Percentiles rank a stretch among this genome's conserved stretches.
Evolutionary conservation across 2,888 invertebrate genomes (phyloP).

Genomic region (Cylloceria caligata): DNA sequence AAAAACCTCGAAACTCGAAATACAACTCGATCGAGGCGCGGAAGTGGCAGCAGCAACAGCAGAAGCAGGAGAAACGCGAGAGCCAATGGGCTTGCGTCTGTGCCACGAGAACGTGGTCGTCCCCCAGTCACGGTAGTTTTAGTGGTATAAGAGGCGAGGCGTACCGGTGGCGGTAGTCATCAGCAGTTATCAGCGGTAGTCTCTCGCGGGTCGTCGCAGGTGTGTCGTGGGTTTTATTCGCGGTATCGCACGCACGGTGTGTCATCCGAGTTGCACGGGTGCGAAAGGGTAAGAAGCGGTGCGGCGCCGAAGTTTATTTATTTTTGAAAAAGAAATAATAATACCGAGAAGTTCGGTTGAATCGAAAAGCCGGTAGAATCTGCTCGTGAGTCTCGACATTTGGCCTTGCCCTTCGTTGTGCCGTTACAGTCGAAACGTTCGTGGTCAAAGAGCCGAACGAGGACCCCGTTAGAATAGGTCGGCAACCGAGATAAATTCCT

Average conservation of each 20-base stretch:
- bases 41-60: not conserved
- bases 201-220: constrained; percentile 60
- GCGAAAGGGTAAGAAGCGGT: not conserved
- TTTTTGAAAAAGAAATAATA: not conserved
- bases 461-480: constrained; percentile 11
- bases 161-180: constrained; percentile 31
- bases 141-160: constrained; percentile 39
- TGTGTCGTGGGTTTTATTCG: constrained; percentile 17
- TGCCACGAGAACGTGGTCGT: constrained; percentile 5
- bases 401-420: constrained; percentile 9
- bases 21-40: not conserved
- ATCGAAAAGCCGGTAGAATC: not conserved
- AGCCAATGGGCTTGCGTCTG: not conserved
- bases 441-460: constrained; percentile 1
- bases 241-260: constrained; percentile 38
- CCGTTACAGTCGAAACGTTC: constrained; percentile 14
- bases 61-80: too few species aligned
- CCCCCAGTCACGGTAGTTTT: constrained; percentile 8
- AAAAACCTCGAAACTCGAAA: not conserved
- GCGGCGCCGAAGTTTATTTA: constrained; percentile 2
- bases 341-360: not conserved
- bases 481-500: not conserved
- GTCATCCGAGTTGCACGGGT: constrained; percentile 35
- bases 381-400: not conserved
- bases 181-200: constrained; percentile 41